Conservation (phyloP, 2,113 vertebrate species). For the Grus americana region DNA sequence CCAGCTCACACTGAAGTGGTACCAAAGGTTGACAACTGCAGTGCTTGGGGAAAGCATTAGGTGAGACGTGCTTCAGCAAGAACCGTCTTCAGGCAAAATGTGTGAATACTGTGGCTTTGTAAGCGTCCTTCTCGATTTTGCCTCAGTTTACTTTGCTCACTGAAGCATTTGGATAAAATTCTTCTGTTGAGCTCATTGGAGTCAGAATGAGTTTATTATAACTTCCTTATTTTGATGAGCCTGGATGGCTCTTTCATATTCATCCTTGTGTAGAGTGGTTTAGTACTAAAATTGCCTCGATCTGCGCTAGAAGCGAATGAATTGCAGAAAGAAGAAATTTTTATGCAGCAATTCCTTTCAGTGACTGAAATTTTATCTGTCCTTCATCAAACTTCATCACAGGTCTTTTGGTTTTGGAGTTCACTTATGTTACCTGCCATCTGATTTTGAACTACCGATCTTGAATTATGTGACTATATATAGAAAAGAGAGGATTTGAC, state of each 20-base stretch:
- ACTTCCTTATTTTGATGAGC: not conserved
- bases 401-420: not conserved
- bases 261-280: not conserved
- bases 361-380: not conserved
- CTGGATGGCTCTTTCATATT: not conserved
- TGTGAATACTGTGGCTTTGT: not conserved
- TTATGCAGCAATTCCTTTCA: not conserved
- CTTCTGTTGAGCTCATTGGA: not conserved
- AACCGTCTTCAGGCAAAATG: not conserved
- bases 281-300: not conserved
- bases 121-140: not conserved
- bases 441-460: not conserved
- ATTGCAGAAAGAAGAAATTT: not conserved
- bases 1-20: not conserved
- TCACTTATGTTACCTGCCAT: constrained; percentile 17
- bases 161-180: constrained; percentile 21
- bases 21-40: not conserved
- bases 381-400: not conserved
- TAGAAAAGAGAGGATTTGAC: not conserved
- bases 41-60: not conserved
- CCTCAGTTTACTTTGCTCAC: constrained; percentile 42
- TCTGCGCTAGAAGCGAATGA: not conserved
- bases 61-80: not conserved
- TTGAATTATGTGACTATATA: not conserved
- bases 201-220: constrained; percentile 4